These are phyloP conservation scores for Gymnodraco acuticeps DNA, from an alignment of 2,797 vertebrate genomes.

Conservation along the genomic window DNA sequence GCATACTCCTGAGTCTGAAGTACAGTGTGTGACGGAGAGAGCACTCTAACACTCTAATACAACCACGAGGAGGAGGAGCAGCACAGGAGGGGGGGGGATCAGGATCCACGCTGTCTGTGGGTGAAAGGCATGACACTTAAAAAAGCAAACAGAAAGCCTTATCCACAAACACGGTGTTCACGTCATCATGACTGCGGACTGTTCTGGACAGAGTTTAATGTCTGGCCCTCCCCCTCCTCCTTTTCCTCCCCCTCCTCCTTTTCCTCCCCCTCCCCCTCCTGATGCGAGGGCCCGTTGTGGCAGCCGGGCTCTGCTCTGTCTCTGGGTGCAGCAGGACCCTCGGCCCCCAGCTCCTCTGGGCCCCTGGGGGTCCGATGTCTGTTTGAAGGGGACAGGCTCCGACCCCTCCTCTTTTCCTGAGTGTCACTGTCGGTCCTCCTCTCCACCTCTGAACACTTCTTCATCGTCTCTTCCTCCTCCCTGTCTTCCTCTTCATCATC, in stretches of 20 bases:
- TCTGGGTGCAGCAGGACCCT: conserved; percentile 54
- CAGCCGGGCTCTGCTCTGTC: conserved; percentile 80
- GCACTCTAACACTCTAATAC: conserved; percentile 52
- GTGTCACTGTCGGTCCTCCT: conserved; percentile 53
- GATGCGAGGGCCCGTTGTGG: conserved; percentile 76
- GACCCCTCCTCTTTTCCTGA: conserved; percentile 85
- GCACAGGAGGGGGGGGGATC: conserved; percentile 71
- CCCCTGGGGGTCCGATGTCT: conserved; percentile 90
- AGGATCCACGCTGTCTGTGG: conserved; percentile 71
- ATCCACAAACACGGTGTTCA: conserved; percentile 55
- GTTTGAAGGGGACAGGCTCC: conserved; percentile 88
- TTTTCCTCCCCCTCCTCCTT: conserved; percentile 37
- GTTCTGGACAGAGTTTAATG: conserved; percentile 96
- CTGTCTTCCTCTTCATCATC: conserved; percentile 66
- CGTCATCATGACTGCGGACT: conserved; percentile 90
- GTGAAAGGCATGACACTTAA: conserved; percentile 82
- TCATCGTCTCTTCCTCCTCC: conserved; percentile 33
- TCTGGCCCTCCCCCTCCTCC: conserved; percentile 85
- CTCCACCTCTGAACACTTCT: conserved; percentile 46
- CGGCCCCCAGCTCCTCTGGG: conserved; percentile 79
- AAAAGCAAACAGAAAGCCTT: conserved; percentile 73
- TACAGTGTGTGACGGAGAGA: conserved; percentile 16
- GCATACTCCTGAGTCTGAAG: conserved; percentile 11
- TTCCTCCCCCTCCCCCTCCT: conserved; percentile 64
- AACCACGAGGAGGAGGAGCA: conserved; percentile 49